Evolutionary conservation across 2,113 vertebrate genomes (phyloP).

Genomic region (Xenopus tropicalis): DNA sequence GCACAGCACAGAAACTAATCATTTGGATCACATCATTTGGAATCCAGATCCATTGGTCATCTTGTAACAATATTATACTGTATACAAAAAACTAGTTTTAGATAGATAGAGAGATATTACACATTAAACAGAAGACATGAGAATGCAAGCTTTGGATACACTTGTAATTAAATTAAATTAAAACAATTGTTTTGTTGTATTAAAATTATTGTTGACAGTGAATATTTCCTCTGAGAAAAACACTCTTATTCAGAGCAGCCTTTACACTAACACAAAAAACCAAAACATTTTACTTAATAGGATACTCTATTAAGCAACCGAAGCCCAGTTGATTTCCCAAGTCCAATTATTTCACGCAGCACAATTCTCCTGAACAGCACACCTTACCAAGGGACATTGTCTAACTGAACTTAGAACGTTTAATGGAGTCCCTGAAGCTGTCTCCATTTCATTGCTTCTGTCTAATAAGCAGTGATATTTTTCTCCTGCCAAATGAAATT

Average conservation of each 20-base stretch:
- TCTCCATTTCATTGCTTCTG: conserved; percentile 86
- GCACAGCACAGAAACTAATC: too few relatives aligned
- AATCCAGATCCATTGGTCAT: too few relatives aligned
- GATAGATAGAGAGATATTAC: too few relatives aligned
- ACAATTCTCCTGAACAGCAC: conserved; percentile 78
- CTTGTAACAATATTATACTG: too few relatives aligned
- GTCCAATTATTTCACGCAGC: conserved; percentile 89
- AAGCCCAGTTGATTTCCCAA: conserved; percentile 92
- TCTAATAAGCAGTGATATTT: conserved; percentile 93
- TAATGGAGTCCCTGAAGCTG: conserved; percentile 94
- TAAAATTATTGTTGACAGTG: conserved; percentile 54
- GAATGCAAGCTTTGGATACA: conserved; percentile 53
- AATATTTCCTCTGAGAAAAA: conserved; percentile 51
- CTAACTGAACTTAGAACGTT: conserved; percentile 82
- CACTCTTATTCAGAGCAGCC: conserved; percentile 56
- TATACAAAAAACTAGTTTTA: too few relatives aligned
- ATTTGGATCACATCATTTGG: too few relatives aligned
- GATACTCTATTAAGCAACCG: conserved; percentile 72
- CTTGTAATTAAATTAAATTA: conserved; percentile 64
- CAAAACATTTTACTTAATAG: conserved; percentile 34
- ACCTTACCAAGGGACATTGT: conserved; percentile 74
- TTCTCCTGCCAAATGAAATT: conserved; percentile 63
- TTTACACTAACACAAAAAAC: conserved; percentile 29
- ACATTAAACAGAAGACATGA: conserved; percentile 23
- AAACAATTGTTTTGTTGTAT: conserved; percentile 64